Evolutionary conservation across 2,797 vertebrate species (phyloP).

Genomic region (Pseudomugil tenellus): DNA sequence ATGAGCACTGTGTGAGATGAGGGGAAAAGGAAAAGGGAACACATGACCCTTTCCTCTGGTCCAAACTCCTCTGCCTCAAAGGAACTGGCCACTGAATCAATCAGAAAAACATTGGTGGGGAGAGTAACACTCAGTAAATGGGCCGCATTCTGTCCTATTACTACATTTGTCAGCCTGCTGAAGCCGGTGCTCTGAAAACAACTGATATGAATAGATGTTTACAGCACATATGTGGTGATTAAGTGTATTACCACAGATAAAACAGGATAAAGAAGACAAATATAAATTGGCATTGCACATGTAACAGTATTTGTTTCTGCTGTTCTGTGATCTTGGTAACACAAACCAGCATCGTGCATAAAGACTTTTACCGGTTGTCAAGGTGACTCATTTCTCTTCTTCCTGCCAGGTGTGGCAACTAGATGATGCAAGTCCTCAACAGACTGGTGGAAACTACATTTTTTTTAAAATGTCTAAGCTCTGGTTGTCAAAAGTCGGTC

Average conservation of each 20-base stretch:
- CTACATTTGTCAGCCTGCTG: background rate
- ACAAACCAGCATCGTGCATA: background rate
- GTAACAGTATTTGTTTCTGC: background rate
- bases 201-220: background rate
- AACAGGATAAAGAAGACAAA: background rate
- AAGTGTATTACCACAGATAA: background rate
- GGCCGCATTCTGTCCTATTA: background rate
- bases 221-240: no score
- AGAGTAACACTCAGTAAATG: background rate
- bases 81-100: slow-evolving; percentile 40
- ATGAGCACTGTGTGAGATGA: slow-evolving; percentile 57
- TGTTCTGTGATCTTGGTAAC: background rate
- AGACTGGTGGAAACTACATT: background rate
- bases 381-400: background rate
- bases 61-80: slow-evolving; percentile 58
- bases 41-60: slow-evolving; percentile 73
- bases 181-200: background rate
- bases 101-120: slow-evolving; percentile 42
- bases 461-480: background rate
- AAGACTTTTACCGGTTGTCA: background rate
- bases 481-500: no score
- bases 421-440: background rate
- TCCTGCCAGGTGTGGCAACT: background rate
- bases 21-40: slow-evolving; percentile 57
- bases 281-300: background rate